phyloP scores from a whole-genome alignment of 2,113 vertebrate species.

The Neoarius graeffei region DNA sequence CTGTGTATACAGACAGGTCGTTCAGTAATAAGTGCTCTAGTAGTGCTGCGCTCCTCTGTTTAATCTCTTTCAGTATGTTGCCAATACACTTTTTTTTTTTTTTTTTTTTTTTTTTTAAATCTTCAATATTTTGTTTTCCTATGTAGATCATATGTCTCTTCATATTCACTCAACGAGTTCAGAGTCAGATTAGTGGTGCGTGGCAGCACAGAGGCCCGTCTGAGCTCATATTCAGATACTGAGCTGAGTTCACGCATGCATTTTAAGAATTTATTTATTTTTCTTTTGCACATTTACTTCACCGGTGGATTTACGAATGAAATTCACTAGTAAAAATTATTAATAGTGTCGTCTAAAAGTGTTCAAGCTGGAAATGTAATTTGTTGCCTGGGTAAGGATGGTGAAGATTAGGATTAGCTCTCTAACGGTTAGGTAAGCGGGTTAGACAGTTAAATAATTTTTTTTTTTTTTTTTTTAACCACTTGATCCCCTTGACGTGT shows the following conservation, averaged over 20 bases:
- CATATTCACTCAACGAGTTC: not conserved
- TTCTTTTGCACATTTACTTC: not conserved
- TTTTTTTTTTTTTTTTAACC: not conserved
- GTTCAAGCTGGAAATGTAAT: not conserved
- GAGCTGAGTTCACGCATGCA: too few relatives aligned
- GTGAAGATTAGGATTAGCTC: too few relatives aligned
- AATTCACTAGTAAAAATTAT: not conserved
- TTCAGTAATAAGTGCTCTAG: too few relatives aligned
- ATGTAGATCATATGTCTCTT: not conserved
- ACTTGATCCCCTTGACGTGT: not conserved
- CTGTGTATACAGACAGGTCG: too few relatives aligned
- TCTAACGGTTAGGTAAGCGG: too few relatives aligned
- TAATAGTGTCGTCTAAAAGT: not conserved
- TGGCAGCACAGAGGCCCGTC: not conserved
- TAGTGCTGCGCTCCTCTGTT: too few relatives aligned
- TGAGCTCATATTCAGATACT: not conserved
- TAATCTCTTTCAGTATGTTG: not conserved
- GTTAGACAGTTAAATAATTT: not conserved
- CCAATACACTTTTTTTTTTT: too few relatives aligned
- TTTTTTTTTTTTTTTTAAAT: too few relatives aligned
- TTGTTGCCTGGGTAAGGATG: too few relatives aligned
- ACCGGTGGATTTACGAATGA: not conserved
- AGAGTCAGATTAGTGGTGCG: not conserved
- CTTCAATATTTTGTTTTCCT: not conserved
- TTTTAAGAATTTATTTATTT: not conserved